These are phyloP conservation scores for Podiceps cristatus DNA, from an alignment of 2,113 vertebrate genomes.

Conservation along the genomic window DNA sequence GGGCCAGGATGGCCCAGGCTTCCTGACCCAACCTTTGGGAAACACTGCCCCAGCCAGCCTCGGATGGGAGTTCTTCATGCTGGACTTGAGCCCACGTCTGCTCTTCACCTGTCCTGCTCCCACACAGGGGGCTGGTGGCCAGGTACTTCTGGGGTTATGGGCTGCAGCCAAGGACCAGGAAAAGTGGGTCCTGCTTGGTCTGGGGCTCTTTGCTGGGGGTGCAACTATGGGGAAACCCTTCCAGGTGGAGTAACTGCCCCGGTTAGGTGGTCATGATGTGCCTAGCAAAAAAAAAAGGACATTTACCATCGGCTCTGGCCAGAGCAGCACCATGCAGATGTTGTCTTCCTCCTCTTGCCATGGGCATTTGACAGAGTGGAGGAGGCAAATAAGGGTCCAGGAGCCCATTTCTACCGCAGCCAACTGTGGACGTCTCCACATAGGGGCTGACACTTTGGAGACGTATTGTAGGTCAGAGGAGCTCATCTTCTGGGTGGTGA, in stretches of 20 bases:
- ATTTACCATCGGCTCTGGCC: background rate
- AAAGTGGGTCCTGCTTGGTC: background rate
- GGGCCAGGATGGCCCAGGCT: background rate
- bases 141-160: background rate
- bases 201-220: background rate
- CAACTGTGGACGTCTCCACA: background rate
- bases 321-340: background rate
- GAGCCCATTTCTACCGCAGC: background rate
- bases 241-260: background rate
- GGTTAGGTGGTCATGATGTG: background rate
- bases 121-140: background rate
- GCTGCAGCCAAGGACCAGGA: background rate
- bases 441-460: background rate
- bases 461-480: background rate
- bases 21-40: background rate
- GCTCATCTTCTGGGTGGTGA: background rate
- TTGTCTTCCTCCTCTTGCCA: background rate
- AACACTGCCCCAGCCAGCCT: background rate
- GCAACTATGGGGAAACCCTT: background rate
- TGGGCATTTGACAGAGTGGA: background rate
- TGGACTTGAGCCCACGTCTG: background rate
- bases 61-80: rapidly evolving
- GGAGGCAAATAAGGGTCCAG: background rate
- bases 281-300: background rate
- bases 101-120: background rate